Evolutionary conservation across 1,140 invertebrate genomes (phyloP), one percentile per base, ranked within the genome.

Genomic region (Drosophila pectinifera): DNA sequence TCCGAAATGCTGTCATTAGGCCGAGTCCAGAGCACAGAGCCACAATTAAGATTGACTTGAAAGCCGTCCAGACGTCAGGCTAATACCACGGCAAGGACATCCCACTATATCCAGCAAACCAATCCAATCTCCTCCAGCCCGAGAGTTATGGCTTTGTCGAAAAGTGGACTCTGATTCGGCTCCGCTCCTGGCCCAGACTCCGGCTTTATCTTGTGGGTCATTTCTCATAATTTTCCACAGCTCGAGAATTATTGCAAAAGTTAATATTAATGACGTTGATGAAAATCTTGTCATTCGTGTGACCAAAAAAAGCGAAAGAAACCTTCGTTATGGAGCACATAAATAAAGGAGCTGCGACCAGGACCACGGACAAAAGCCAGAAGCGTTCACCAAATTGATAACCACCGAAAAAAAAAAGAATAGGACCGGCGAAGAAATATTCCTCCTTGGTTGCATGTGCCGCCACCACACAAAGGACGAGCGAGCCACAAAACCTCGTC

Each of bases 191-290:
- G 48, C 65, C 53, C 46, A 59, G 34, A 39, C 49, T 22, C n/a
- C 20, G 39, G 63, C 16, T 58, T 86, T 90, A 90, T 90, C 86
- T 90, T 51, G 49, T 73, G 42, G 79, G 82, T 86, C 88, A 90
- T 90, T 86, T 86, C 85, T 90, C 86, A 90, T 90, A 90, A 90
- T 90, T 88, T 91, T 90, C 57, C 73, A 70, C 53, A 88, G 83
- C 78, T 64, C 63, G 80, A 88, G 84, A 88, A 88, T 88, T 88
- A 88, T 88, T 88, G 73, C 84, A 81, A 90, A 90, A 90, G 86
- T 90, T 90, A 90, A 90, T 90, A 90, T 90, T 90, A 90, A 90
- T 86, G 86, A 90, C 86, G 88, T 90, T 90, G 86, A 90, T 90
- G 86, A 90, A 90, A 90, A 90, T 90, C 86, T 88, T 89, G 84